phyloP scores from a whole-genome alignment of 2,113 vertebrate genomes.

The Epinephelus moara region DNA sequence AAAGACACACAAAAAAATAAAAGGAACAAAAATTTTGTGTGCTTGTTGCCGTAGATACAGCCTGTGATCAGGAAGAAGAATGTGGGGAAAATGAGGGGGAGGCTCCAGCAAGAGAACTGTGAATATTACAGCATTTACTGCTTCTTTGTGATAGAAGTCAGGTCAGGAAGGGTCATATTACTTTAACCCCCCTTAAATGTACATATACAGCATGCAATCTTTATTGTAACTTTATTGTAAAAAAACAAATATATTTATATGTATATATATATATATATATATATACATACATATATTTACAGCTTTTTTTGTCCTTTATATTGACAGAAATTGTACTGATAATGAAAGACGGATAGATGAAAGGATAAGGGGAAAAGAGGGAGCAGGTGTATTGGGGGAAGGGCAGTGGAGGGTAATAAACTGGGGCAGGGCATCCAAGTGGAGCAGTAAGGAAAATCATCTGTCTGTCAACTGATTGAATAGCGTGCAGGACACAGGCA shows the following conservation, averaged over 20 bases:
- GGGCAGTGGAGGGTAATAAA: constrained; percentile 48
- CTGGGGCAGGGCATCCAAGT: constrained; percentile 53
- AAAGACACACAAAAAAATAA: background rate
- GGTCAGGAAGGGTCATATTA: background rate
- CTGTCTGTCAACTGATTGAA: constrained; percentile 44
- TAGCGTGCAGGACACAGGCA: background rate
- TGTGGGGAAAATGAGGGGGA: background rate
- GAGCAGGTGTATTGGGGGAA: constrained; percentile 66
- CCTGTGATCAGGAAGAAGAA: background rate
- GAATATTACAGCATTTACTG: background rate
- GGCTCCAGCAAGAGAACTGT: background rate
- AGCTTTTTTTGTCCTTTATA: background rate
- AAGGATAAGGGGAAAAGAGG: constrained; percentile 20
- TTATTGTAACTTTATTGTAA: background rate
- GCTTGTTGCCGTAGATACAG: background rate
- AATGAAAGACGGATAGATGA: background rate
- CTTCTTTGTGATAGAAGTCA: constrained; percentile 4
- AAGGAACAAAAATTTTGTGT: background rate
- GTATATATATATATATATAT: too few relatives aligned
- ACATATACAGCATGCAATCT: background rate
- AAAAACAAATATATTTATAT: too few relatives aligned
- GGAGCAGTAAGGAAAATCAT: constrained; percentile 58
- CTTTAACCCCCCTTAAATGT: background rate
- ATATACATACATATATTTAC: background rate
- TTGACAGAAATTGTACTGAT: background rate